These are phyloP conservation scores for Choristoneura fumiferana DNA, from an alignment of 1,140 invertebrate species.

Conservation along the genomic window DNA sequence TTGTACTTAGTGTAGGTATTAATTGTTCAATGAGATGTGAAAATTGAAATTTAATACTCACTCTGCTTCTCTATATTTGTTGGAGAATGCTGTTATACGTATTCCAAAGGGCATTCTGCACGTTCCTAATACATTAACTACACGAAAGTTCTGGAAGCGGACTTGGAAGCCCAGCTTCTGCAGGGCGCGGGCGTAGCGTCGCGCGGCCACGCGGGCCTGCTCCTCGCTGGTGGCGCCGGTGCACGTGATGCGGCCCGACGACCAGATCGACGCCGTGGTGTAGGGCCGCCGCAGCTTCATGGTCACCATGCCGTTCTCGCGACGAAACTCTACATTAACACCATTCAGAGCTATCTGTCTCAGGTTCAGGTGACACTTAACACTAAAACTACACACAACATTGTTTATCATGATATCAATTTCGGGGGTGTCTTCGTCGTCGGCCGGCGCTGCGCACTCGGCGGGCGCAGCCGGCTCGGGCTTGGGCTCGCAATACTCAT, in stretches of 20 bases:
- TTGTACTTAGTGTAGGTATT: too few species aligned
- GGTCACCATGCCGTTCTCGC: slow-evolving; percentile 98
- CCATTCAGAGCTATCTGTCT: slow-evolving; percentile 95
- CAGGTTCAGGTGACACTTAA: slow-evolving; percentile 97
- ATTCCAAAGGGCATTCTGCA: slow-evolving; percentile 98
- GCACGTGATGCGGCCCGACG: slow-evolving; percentile 97
- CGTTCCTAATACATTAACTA: slow-evolving; percentile 98
- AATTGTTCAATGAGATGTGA: too few species aligned
- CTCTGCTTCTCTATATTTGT: slow-evolving; percentile 90
- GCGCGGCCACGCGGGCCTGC: slow-evolving; percentile 94
- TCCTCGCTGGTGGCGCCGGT: slow-evolving; percentile 96
- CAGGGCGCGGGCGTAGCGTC: slow-evolving; percentile 92
- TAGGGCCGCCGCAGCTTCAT: slow-evolving; percentile 97
- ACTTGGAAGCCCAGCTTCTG: slow-evolving; percentile 96
- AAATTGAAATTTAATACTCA: slow-evolving; percentile 77
- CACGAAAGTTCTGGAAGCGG: slow-evolving; percentile 94
- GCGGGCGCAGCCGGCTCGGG: slow-evolving; percentile 41
- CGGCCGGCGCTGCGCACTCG: slow-evolving; percentile 42
- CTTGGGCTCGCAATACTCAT: slow-evolving; percentile 68
- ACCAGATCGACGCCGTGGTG: slow-evolving; percentile 98
- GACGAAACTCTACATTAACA: slow-evolving; percentile 95
- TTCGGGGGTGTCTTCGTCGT: slow-evolving; percentile 81
- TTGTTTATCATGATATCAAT: slow-evolving; percentile 98
- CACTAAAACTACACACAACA: slow-evolving; percentile 98
- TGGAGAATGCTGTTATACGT: slow-evolving; percentile 93